These are phyloP conservation scores for Stenodera caucasica DNA, from an alignment of 2,888 invertebrate species.

Conservation along the genomic window DNA sequence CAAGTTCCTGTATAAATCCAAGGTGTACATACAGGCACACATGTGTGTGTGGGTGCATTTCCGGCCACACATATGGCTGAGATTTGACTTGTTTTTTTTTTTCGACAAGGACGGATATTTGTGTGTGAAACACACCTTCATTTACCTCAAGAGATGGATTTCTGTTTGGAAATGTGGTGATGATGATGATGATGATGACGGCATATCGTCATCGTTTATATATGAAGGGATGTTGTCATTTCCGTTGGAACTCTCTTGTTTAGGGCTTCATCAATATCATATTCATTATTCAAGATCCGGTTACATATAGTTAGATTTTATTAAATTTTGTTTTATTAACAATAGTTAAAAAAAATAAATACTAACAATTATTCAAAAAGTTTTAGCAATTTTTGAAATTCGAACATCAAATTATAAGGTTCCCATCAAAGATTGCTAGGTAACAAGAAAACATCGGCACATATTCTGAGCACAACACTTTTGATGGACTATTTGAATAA, in stretches of 20 bases:
- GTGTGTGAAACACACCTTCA: conserved; percentile 12
- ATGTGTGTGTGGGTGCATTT: conserved; percentile 12
- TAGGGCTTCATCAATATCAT: conserved; percentile 2
- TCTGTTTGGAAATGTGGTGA: background rate
- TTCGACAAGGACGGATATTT: background rate
- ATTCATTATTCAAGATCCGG: background rate
- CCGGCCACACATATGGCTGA: conserved; percentile 10
- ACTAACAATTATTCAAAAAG: too few relatives aligned
- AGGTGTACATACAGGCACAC: background rate
- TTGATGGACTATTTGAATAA: too few relatives aligned
- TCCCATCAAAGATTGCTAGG: too few relatives aligned
- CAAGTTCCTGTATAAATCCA: conserved; percentile 4
- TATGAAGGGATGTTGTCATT: conserved; percentile 6
- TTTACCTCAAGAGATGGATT: conserved; percentile 8
- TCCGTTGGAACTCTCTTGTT: background rate
- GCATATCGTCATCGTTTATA: background rate
- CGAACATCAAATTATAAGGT: too few relatives aligned
- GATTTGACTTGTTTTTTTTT: background rate
- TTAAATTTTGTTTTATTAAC: too few relatives aligned
- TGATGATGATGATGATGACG: background rate
- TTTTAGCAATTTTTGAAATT: too few relatives aligned
- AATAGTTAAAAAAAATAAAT: too few relatives aligned
- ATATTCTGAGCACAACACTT: too few relatives aligned
- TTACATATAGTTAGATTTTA: too few relatives aligned
- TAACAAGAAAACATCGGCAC: too few relatives aligned